Percentiles rank a stretch among this genome's conserved stretches.
phyloP scores from a whole-genome alignment of 2,113 vertebrate species.

The Scatophagus argus region DNA sequence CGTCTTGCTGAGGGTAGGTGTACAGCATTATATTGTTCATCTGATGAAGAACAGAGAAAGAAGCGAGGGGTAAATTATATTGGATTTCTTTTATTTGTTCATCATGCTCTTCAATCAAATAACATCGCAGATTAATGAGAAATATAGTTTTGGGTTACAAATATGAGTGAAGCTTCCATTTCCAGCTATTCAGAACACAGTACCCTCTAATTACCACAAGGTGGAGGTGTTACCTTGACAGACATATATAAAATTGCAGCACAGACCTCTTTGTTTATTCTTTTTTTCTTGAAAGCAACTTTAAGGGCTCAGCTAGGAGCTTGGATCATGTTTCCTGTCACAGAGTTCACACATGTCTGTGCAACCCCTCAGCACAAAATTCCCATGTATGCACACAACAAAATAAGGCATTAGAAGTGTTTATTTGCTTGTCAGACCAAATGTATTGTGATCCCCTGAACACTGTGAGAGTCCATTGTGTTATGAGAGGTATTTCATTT shows the following conservation, averaged over 20 bases:
- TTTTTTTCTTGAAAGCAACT: constrained; percentile 18
- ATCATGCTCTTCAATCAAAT: not conserved
- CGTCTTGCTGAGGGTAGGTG: constrained; percentile 94
- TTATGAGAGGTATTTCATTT: constrained; percentile 73
- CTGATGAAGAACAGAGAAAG: constrained; percentile 74
- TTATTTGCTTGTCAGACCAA: constrained; percentile 71
- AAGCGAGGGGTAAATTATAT: not conserved
- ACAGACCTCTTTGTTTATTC: not conserved
- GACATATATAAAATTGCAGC: not conserved
- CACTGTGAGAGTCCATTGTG: constrained; percentile 70
- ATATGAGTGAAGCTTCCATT: not conserved
- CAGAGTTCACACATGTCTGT: constrained; percentile 33
- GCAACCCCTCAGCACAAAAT: constrained; percentile 14
- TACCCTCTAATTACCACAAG: constrained; percentile 54
- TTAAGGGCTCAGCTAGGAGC: not conserved
- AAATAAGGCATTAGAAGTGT: constrained; percentile 62
- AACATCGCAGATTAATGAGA: not conserved
- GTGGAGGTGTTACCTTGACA: constrained; percentile 32
- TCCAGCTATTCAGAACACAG: not conserved
- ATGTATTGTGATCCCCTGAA: constrained; percentile 61
- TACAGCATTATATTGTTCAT: constrained; percentile 96
- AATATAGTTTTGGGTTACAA: not conserved
- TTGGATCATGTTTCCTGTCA: constrained; percentile 43
- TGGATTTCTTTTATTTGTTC: not conserved
- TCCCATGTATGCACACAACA: constrained; percentile 56